Conservation (phyloP, 2,113 vertebrate species). For the Oxygymnocypris stewartii region DNA sequence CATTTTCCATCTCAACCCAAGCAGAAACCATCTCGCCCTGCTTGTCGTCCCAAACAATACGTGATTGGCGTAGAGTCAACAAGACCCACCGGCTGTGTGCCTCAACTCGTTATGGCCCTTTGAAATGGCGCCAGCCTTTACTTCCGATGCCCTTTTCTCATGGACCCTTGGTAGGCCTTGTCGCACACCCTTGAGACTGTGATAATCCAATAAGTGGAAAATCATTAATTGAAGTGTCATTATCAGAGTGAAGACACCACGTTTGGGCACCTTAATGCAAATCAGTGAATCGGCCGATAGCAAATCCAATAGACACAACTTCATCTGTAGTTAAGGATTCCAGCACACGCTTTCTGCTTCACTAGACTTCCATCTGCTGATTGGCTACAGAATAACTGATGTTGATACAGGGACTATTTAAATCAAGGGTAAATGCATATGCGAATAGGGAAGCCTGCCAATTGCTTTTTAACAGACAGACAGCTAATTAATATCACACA, state of each 20-base stretch:
- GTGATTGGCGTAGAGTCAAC: constrained; percentile 44
- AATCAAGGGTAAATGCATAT: constrained; percentile 62
- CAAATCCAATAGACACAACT: constrained; percentile 31
- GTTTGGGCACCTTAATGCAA: constrained; percentile 48
- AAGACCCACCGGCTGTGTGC: constrained; percentile 30
- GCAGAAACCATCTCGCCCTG: constrained; percentile 18
- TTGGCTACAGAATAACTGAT: constrained; percentile 40
- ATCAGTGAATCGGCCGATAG: constrained; percentile 33
- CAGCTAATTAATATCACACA: constrained; percentile 56
- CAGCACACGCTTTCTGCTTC: constrained; percentile 25
- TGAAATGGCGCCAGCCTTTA: constrained; percentile 41
- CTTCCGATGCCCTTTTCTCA: constrained; percentile 55
- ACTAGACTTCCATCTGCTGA: constrained; percentile 11
- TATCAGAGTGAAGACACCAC: constrained; percentile 47
- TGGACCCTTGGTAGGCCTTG: background rate
- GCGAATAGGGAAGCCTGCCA: constrained; percentile 53
- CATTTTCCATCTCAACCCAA: background rate
- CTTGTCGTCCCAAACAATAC: constrained; percentile 12
- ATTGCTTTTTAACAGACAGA: constrained; percentile 66
- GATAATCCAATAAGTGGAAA: constrained; percentile 66
- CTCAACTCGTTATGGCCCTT: constrained; percentile 49
- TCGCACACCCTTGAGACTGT: constrained; percentile 26
- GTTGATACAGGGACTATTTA: constrained; percentile 43
- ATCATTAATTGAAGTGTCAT: constrained; percentile 66
- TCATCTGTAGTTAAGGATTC: constrained; percentile 1